Base-by-base conservation (phyloP, 2,888 invertebrate genomes). In the Drosophila macrospina region DNA sequence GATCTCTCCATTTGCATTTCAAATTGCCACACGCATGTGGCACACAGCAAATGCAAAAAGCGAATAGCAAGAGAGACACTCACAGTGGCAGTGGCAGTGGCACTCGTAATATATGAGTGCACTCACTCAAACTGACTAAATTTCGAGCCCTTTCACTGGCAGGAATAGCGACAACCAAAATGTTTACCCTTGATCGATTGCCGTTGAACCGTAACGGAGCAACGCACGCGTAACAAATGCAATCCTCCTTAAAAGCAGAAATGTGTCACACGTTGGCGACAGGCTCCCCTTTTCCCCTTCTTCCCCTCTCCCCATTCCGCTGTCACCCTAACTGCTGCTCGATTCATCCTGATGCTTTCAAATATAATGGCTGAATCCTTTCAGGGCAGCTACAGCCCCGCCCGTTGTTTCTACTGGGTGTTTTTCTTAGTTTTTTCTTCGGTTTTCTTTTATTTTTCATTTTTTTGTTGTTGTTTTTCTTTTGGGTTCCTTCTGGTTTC, bases 181-280 rank as follows among this genome's bases (percentile, higher is more conserved):
- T 84, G 84, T 81, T 82, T 84, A 72, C 80, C 72, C 81, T 86
- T 89, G 90, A 90, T 90, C 86, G 89, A 90, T 89, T 89, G 86
- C 81, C 75, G 79, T 75, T 85, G 86, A 88, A 78, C 75, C 82
- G 82, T 74, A 81, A 78, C 86, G 83, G 86, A 88, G 83, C 77
- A 86, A 80, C 77, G 79, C 77, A 89, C 81, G 80, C 83, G 81
- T 89, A 87, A 81, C 88, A 89, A 89, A 85, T 84, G 89, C 88
- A 89, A 86, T 88, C 77, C 80, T 82, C 81, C 88, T 90, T 88
- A 87, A 90, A 89, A 90, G 88, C 89, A 87, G 80, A 91, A 91
- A 90, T 90, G 85, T 91, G 90, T 91, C 91, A 87, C 85, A 89
- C 69, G 75, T 69, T 73, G 71, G 69, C 86, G 69, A 79, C 78